Percentiles rank a stretch among this genome's conserved stretches.
phyloP scores from a whole-genome alignment of 1,140 invertebrate species.

The Aplysia californica region DNA sequence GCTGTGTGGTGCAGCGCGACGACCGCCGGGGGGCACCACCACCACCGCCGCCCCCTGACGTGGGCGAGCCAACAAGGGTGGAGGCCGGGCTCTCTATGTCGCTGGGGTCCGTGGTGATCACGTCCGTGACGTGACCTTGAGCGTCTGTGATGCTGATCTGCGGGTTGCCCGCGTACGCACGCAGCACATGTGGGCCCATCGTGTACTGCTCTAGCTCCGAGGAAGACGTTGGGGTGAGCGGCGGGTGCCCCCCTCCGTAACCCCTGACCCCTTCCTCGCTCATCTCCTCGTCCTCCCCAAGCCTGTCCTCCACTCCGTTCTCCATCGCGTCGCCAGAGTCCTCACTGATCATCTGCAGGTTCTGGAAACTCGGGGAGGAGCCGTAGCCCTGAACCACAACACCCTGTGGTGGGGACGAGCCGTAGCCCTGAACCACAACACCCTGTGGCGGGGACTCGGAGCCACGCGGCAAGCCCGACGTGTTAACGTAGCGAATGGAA shows the following conservation, averaged over 20 bases:
- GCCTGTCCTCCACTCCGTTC: conserved; percentile 36
- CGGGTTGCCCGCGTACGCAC: conserved; percentile 70
- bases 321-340: conserved; percentile 54
- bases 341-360: conserved; percentile 89
- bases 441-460: not conserved
- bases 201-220: conserved; percentile 23
- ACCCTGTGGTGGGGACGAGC: not conserved
- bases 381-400: not conserved
- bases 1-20: not conserved
- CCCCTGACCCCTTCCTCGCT: conserved; percentile 34
- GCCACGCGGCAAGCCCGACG: not conserved
- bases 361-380: conserved; percentile 69
- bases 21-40: not conserved
- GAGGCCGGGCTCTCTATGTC: conserved; percentile 24
- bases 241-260: not conserved
- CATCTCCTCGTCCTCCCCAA: conserved; percentile 62
- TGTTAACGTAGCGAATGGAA: not conserved
- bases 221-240: conserved; percentile 19
- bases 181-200: not conserved
- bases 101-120: conserved; percentile 74
- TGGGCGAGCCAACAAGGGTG: not conserved
- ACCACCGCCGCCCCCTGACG: not conserved
- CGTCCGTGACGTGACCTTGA: conserved; percentile 77
- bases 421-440: not conserved
- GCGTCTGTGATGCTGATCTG: conserved; percentile 91